Conservation (phyloP, 2,113 vertebrate species). For the Phaetusa simplex region DNA sequence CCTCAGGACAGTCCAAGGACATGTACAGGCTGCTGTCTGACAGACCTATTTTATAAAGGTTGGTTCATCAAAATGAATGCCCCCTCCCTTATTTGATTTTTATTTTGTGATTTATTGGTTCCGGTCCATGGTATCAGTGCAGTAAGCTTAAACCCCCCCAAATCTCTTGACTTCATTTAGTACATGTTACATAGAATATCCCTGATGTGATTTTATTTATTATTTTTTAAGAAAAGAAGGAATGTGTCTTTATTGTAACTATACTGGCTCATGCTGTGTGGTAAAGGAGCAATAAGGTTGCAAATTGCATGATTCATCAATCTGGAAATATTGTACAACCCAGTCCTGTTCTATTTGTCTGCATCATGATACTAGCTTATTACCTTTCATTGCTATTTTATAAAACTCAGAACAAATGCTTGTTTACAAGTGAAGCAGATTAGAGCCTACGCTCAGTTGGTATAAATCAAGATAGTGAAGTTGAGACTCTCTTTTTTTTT, state of each 20-base stretch:
- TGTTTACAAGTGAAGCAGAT: neutral
- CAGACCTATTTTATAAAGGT: neutral
- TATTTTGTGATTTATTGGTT: neutral
- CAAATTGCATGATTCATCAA: neutral
- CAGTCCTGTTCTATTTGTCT: neutral
- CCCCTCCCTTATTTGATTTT: neutral
- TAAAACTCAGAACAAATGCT: neutral
- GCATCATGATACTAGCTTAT: neutral
- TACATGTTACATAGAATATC: neutral
- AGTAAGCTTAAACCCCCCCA: neutral
- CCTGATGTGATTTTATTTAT: neutral
- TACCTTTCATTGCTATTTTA: neutral
- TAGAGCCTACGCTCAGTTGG: neutral
- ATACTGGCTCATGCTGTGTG: neutral
- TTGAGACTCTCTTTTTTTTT: neutral
- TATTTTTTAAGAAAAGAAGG: neutral
- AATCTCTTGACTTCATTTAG: neutral
- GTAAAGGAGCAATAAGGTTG: neutral
- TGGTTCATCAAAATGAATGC: neutral
- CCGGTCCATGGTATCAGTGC: neutral
- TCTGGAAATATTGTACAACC: neutral
- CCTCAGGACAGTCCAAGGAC: neutral
- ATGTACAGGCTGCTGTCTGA: neutral
- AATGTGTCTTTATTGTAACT: neutral
- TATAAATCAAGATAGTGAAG: neutral